Base-by-base conservation (phyloP, 2,113 vertebrate genomes). In the Turnix velox region DNA sequence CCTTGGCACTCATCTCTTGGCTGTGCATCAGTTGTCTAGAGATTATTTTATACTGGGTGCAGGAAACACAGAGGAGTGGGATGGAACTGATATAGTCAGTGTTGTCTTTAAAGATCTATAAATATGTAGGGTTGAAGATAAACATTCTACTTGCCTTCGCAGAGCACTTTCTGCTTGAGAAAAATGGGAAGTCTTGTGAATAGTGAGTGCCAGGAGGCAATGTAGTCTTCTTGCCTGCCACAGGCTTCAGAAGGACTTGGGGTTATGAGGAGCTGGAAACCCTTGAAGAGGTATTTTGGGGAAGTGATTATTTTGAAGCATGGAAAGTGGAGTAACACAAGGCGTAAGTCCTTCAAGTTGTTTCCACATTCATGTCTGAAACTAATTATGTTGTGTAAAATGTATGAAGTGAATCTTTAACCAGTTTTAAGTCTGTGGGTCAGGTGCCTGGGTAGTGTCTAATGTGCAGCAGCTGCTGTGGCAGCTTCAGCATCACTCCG, bases 361-460 rank as follows among this genome's bases (percentile, higher is more conserved):
- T 67, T 79, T 90, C 62, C 12, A 37, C 57, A 54, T 45, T 67
- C 2, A 1, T 30, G 20, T 67, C 75, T 67, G 66, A 92, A 82
- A 59, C 15, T 28, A 14, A 25, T 24, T 51, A 24, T 71, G 10
- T 68, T 68, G 57, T 43, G 5, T 75, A 51, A 78, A 74, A 55
- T 39, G 54, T 33, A 19, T 48, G 35, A 19, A 17, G 31, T 69
- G 33, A 57, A 57, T 81, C 42, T 71, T 71, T 35, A 87, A 46
- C 13, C 11, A 33, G 16, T 24, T 24, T 0, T 18, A 43, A 79
- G 19, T 1, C 1, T 30, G 27, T 24, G 7, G 10, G 27, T 71
- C 46, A 28, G 18, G 28, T 35, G 12, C 0, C 0, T 25, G 31
- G 9, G 9, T 31, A 35, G 35, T 10, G 1, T 52, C 23, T 12